Evolutionary conservation across 2,888 invertebrate species (phyloP), one percentile per base, ranked within the genome.

Genomic region (Watsonalla cultraria): DNA sequence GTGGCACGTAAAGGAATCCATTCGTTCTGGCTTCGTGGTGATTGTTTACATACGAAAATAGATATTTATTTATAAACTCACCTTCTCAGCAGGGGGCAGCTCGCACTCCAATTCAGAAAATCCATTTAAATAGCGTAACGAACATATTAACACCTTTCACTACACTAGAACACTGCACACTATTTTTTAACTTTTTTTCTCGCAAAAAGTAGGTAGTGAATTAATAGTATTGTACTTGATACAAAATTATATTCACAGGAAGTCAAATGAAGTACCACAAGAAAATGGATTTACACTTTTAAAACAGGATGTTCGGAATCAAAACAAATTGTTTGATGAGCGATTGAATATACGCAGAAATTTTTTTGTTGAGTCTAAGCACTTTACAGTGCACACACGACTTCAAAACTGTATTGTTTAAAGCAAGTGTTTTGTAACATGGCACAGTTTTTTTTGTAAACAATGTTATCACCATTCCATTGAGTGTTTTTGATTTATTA

Each of bases 51-150:
- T 55, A 54, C 42, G 51, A 56, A 61, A 60, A 65, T 64, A 66
- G 60, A 62, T 37, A 15, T 60, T 56, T 68, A 73, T 69, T 70
- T 64, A 56, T 77, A 73, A 66, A 73, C 75, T 58, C 72, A 81
- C 83, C 82, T 81, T 75, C 78, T 70, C 67, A 60, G 82, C 63
- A 66, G 82, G 79, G 76, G 77, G 74, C 72, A 62, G 53, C 53
- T 56, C 55, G 51, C 60, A 59, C 58, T 53, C 55, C 61, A 57
- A 56, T 51, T 57, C 54, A 57, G 49, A 53, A 62, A 73, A 81
- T 81, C 75, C 82, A 82, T 78, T 64, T 55, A 60, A 51, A 53
- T 51, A 55, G 58, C 54, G 52, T 53, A 14, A 33, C 53, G 56
- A 63, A 60, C 67, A 57, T 52, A 51, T 54, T 47, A 6, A n/a